A percentile compares a stretch with the other conserved stretches of the same genome.
Evolutionary conservation across 2,888 invertebrate species (phyloP).

Genomic region (Dendrolimus houi): DNA sequence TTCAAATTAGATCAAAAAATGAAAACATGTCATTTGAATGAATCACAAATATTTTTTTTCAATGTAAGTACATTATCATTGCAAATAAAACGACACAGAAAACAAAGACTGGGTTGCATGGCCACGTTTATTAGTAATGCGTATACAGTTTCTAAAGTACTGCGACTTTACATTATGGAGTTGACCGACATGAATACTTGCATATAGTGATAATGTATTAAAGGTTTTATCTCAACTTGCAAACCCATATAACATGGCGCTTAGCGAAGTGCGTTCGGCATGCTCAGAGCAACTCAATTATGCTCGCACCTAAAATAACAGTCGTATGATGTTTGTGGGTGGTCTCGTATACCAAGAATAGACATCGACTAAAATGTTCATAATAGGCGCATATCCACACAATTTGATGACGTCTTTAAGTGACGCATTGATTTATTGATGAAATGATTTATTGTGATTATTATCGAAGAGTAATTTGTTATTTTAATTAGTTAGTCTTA

Average conservation of each 20-base stretch:
- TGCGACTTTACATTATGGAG: too few relatives aligned
- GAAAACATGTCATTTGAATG: too few relatives aligned
- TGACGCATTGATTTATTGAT: not conserved
- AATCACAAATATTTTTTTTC: too few relatives aligned
- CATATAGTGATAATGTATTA: constrained; percentile 5
- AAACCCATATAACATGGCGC: constrained; percentile 30
- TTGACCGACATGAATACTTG: constrained; percentile 9
- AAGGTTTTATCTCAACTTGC: not conserved
- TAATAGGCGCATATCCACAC: constrained; percentile 48
- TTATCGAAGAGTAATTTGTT: not conserved
- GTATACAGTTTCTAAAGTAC: too few relatives aligned
- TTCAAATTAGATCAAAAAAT: too few relatives aligned
- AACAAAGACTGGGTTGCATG: too few relatives aligned
- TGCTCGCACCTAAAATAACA: constrained; percentile 67
- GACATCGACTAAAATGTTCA: constrained; percentile 17
- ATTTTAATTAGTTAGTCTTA: not conserved
- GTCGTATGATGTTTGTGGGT: constrained; percentile 32
- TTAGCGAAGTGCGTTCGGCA: constrained; percentile 38
- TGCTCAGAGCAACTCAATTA: constrained; percentile 67
- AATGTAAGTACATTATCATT: too few relatives aligned
- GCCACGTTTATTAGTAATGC: too few relatives aligned
- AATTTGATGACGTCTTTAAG: constrained; percentile 5
- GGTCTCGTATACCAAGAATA: constrained; percentile 54
- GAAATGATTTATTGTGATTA: not conserved
- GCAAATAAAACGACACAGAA: too few relatives aligned